Evolutionary conservation across 2,113 vertebrate genomes (phyloP).

Genomic region (Macrotus californicus): DNA sequence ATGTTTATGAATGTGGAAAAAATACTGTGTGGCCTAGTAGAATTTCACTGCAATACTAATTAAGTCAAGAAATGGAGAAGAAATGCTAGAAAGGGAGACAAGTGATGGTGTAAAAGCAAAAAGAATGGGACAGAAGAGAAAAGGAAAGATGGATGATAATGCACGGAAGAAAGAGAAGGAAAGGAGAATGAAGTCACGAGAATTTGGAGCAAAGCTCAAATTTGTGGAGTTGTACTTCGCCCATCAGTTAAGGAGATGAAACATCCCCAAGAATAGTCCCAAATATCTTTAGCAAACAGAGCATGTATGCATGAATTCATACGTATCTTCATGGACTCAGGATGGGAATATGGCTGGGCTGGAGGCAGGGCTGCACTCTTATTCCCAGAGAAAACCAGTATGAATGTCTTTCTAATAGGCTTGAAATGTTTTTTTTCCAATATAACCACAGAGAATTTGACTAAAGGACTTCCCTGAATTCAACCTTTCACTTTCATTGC

Average conservation of each 20-base stretch:
- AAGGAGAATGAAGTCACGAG: neutral
- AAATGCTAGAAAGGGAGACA: neutral
- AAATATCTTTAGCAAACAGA: neutral
- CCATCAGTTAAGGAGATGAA: neutral
- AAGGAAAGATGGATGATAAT: neutral
- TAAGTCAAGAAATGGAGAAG: neutral
- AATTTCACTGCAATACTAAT: neutral
- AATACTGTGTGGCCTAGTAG: neutral
- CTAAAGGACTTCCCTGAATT: neutral
- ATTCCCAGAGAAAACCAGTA: neutral
- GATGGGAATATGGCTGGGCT: accelerated
- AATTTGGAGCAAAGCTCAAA: neutral
- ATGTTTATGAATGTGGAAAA: neutral
- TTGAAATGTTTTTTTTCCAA: neutral
- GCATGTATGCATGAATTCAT: neutral
- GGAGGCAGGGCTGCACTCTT: accelerated
- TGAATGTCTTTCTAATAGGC: neutral
- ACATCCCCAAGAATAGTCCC: neutral
- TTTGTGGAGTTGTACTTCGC: neutral
- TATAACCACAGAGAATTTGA: neutral
- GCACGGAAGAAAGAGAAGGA: neutral
- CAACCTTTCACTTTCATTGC: neutral
- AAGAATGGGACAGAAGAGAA: neutral
- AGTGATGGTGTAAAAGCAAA: neutral
- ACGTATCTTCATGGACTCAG: neutral